Percentiles rank a stretch among this genome's conserved stretches.
These are phyloP conservation scores for Tamandua tetradactyla DNA, from an alignment of 2,797 vertebrate species.

Conservation along the genomic window DNA sequence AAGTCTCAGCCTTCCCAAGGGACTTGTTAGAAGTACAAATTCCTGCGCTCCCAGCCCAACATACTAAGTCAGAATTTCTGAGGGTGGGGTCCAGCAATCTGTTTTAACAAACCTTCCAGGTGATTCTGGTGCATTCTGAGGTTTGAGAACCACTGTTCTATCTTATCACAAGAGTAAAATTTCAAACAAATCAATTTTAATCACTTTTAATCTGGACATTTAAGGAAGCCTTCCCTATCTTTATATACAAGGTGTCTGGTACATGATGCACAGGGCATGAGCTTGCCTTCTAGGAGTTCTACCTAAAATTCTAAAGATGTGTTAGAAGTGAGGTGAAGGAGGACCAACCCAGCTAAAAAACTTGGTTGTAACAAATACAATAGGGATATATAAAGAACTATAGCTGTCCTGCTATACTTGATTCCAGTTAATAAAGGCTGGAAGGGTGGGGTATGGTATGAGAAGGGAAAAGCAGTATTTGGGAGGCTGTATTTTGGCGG, in stretches of 20 bases:
- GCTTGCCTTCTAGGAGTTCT: background rate
- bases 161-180: conserved; percentile 3
- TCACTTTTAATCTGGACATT: conserved; percentile 24
- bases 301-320: background rate
- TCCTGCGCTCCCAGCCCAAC: background rate
- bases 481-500: background rate
- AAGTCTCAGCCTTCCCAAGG: background rate
- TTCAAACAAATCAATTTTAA: conserved; percentile 43
- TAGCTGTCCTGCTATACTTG: fast-evolving
- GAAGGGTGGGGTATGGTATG: background rate
- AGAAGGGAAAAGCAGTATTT: background rate
- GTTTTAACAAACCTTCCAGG: background rate
- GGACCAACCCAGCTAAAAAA: background rate
- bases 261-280: background rate
- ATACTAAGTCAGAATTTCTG: background rate
- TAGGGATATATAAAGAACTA: background rate
- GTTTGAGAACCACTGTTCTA: background rate
- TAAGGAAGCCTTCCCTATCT: background rate
- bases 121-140: background rate
- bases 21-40: background rate
- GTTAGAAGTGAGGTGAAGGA: background rate
- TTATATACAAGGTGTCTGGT: background rate
- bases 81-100: background rate
- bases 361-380: background rate
- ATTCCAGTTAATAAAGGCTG: background rate